These are phyloP conservation scores for Phragmatobia fuliginosa DNA, from an alignment of 2,888 invertebrate species.

Conservation along the genomic window DNA sequence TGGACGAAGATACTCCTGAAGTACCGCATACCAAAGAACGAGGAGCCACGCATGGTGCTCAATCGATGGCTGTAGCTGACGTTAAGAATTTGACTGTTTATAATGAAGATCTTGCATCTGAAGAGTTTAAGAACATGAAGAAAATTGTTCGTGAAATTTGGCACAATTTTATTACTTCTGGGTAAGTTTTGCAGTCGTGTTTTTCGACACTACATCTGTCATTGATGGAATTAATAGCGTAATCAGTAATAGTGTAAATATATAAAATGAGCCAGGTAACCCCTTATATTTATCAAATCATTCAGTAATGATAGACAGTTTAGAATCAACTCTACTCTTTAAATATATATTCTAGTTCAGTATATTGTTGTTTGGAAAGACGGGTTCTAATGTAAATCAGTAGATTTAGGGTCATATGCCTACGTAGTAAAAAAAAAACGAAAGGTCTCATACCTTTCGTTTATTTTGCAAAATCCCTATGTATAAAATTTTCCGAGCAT, in stretches of 20 bases:
- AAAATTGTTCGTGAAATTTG: constrained; percentile 50
- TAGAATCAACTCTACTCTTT: too few relatives aligned
- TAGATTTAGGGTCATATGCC: too few relatives aligned
- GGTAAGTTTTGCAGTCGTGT: constrained; percentile 37
- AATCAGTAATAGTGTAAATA: not conserved
- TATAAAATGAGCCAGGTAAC: not conserved
- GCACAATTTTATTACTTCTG: constrained; percentile 51
- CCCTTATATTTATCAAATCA: not conserved
- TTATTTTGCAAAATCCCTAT: too few relatives aligned
- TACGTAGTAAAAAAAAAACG: too few relatives aligned
- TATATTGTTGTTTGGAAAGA: too few relatives aligned
- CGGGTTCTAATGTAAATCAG: too few relatives aligned
- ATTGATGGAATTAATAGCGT: too few relatives aligned
- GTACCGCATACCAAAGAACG: not conserved
- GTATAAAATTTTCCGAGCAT: not conserved
- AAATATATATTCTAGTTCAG: too few relatives aligned
- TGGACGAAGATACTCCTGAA: not conserved
- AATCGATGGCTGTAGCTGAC: constrained; percentile 40
- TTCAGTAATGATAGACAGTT: too few relatives aligned
- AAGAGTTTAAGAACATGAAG: constrained; percentile 41
- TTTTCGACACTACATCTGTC: not conserved
- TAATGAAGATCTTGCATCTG: constrained; percentile 21
- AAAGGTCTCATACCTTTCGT: too few relatives aligned
- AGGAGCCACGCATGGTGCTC: constrained; percentile 31
- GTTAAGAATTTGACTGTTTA: constrained; percentile 15